Conservation (phyloP, 2,888 invertebrate genomes). For the Tipula confusa region DNA sequence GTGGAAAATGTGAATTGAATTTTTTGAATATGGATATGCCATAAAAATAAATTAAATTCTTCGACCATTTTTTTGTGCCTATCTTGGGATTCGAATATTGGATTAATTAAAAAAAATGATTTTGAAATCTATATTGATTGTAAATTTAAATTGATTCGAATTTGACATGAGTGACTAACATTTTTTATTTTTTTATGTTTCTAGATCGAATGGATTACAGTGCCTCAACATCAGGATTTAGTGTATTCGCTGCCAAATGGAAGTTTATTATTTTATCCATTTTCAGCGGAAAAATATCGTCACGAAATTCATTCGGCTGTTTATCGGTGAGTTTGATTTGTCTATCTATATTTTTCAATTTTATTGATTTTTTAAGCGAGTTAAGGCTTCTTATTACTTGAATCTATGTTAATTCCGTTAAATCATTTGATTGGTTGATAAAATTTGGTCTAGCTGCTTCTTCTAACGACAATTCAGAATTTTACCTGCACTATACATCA, state of each 20-base stretch:
- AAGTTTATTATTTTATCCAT: constrained; percentile 79
- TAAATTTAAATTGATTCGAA: background rate
- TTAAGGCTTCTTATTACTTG: too few relatives aligned
- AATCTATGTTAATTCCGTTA: too few relatives aligned
- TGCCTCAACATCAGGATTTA: constrained; percentile 62
- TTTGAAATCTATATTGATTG: background rate
- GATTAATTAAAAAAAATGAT: background rate
- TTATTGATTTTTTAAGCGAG: too few relatives aligned
- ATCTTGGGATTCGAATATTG: too few relatives aligned
- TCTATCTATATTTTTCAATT: too few relatives aligned
- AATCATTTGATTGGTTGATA: too few relatives aligned
- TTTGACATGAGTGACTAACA: background rate
- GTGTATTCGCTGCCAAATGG: constrained; percentile 75
- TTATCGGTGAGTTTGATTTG: constrained; percentile 60
- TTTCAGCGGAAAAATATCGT: constrained; percentile 73
- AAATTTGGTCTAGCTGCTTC: too few relatives aligned
- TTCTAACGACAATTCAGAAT: too few relatives aligned
- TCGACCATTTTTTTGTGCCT: background rate
- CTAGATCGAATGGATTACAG: constrained; percentile 74
- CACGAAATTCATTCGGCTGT: constrained; percentile 80
- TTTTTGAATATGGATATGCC: constrained; percentile 5
- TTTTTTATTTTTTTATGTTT: constrained; percentile 33
- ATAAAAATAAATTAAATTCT: background rate
- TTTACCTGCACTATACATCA: too few relatives aligned
- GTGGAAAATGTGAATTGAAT: background rate